Base-by-base conservation (phyloP, 2,888 invertebrate species). In the Acleris literana region DNA sequence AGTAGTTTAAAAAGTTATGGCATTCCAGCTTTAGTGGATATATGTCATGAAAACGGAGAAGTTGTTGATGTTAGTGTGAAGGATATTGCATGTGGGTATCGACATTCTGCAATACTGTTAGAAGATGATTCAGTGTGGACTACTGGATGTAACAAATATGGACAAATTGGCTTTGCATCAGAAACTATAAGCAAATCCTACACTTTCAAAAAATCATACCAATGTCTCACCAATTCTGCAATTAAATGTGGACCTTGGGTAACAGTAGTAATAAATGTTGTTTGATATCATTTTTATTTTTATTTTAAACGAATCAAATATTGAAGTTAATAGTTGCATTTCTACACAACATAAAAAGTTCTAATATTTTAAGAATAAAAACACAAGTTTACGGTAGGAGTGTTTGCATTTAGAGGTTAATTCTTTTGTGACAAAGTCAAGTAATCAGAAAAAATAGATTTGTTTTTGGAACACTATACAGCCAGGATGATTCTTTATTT, bases 111-210 rank as follows among this genome's bases (percentile, higher is more conserved):
- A 69, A 88, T 95, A 61, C 78, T 95, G 72, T 89, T 95, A 93
- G 95, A 94, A 70, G 94, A 95, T 76, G 94, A 94, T 17, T 85
- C 93, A 44, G 78, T 97, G 16, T 96, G 95, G 94, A 95, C 96
- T 0, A 93, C 95, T 79, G 98, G 98, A 16, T 96, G 95, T 93
- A 97, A 97, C 86, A 95, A 94, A 76, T 96, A 97, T 86, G 96
- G 96, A 1, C 97, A 98, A 79, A 83, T 98, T 54, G 96, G 95
- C 13, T 76, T 92, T 60, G 75, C 82, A 22, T 74, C 77, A 39
- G 73, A 84, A 33, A 77, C 73, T 18, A 71, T 74, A 67, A 84
- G 85, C n/a, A 76, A 71, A 46, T 63, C 83, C 2, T 75, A 80
- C 67, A 71, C 69, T 75, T 92, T 87, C 70, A 86, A 74, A 65